These are phyloP conservation scores for Engystomops pustulosus DNA, from an alignment of 2,113 vertebrate species.

Conservation along the genomic window DNA sequence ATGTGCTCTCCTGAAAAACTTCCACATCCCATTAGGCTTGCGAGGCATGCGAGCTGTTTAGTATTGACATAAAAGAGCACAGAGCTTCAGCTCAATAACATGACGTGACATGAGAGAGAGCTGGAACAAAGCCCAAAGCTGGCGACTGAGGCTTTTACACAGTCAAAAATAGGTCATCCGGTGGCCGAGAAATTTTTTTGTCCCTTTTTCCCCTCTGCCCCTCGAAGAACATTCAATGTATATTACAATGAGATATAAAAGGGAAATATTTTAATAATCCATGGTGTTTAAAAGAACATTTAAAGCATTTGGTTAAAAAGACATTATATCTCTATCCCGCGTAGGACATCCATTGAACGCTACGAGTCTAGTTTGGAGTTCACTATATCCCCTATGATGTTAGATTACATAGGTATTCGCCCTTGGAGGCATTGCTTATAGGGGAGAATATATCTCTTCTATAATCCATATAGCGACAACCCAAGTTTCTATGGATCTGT, in stretches of 20 bases:
- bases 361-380: no score
- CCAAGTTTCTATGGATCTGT: no score
- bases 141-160: conserved; percentile 32
- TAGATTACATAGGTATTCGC: no score
- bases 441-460: no score
- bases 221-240: background rate
- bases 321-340: no score
- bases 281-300: no score
- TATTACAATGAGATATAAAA: background rate
- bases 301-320: no score
- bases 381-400: no score
- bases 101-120: conserved; percentile 37
- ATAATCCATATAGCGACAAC: no score
- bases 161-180: conserved; percentile 36
- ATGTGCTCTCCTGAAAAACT: background rate
- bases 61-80: background rate
- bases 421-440: no score
- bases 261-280: no score
- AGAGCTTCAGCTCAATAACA: conserved; percentile 31
- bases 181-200: background rate
- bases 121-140: conserved; percentile 34
- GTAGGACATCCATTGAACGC: no score
- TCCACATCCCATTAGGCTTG: conserved; percentile 9
- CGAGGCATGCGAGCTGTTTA: background rate
- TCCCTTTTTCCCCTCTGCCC: background rate